Evolutionary conservation across 2,888 invertebrate species (phyloP), one percentile per base, ranked within the genome.

Genomic region (Lepidochrysops patricia): DNA sequence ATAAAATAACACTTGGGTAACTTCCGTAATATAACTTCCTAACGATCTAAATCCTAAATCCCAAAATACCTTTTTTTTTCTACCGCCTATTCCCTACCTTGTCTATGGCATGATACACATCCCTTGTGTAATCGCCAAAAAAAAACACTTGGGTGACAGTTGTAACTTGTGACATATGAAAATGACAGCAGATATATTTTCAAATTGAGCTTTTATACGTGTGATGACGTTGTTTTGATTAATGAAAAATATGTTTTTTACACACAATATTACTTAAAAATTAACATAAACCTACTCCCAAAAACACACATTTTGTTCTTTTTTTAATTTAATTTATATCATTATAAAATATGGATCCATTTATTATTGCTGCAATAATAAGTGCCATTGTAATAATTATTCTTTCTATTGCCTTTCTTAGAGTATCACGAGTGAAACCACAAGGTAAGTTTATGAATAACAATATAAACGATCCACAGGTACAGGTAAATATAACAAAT

Each of bases 341-440:
- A 34, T 6, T 57, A 64, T 57, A 26, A 49, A 72, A 29, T 60
- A 89, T 89, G 88, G 86, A 86, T 79, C 83, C 82, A 12, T 85
- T 84, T 66, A 82, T 88, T 62, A 79, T 87, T 64, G 84, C 86
- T 61, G 85, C 86, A 69, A 71, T 87, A 68, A 73, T 85, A 63
- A 87, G 85, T 67, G 85, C 80, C 60, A 67, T 88, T 66, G 74
- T 85, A 54, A 80, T 88, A 61, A 65, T 85, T 62, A 57, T 81
- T 49, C 68, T 88, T 25, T 78, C 80, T 34, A 61, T 84, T 59
- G 79, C 83, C 35, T 84, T 88, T 67, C 61, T 84, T 60, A 71
- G 77, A 63, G 77, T 80, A 43, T 75, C 80, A 26, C 73, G 79
- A 72, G 75, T 79, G 4, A 81, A 79, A 67, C 76, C 78, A 27